Evolutionary conservation across 1,140 invertebrate species (phyloP), one percentile per base, ranked within the genome.

Genomic region (Sesamia nonagrioides): DNA sequence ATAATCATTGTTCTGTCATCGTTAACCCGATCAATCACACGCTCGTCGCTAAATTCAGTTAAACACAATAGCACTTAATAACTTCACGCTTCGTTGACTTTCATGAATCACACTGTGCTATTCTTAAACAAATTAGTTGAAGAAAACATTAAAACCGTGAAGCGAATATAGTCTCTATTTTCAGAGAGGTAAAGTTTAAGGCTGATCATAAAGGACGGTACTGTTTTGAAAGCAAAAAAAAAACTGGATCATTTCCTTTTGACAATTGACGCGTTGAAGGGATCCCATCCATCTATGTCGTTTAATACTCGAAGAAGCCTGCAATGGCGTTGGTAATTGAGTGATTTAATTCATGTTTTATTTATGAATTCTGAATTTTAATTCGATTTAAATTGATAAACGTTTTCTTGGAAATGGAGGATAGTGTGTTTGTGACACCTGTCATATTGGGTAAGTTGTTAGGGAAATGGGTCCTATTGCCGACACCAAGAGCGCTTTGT

Each of bases 241-340:
- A 72, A 80, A 80, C 82, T 78, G 77, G 81, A 84, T 87, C 84
- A 84, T 85, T 87, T 86, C 79, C 81, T 77, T 82, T 80, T 83
- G 82, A 87, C 86, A 84, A 83, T 84, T 80, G 82, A 82, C 75
- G 82, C 73, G 84, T 79, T 85, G 84, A 85, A 77, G 58, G 80
- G 54, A 40, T 15, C 58, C 77, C 78, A 87, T 87, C 80, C 79
- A 78, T 87, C 86, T 84, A 50, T 71, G 84, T 85, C 84, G 78
- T 61, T 60, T 37, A 48, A 45, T 56, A 42, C 72, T 74, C 37
- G 37, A 18, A 37, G 18, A 60, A 74, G 72, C 13, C 56, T 74
- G 72, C 45, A 52, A 54, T 74, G 72, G 54, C 56, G 72, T 60
- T 18, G 18, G 58, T 75, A 75, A 75, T 75, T 63, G 73, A 75